phyloP scores from a whole-genome alignment of 2,113 vertebrate genomes.

The Aleadryas rufinucha region DNA sequence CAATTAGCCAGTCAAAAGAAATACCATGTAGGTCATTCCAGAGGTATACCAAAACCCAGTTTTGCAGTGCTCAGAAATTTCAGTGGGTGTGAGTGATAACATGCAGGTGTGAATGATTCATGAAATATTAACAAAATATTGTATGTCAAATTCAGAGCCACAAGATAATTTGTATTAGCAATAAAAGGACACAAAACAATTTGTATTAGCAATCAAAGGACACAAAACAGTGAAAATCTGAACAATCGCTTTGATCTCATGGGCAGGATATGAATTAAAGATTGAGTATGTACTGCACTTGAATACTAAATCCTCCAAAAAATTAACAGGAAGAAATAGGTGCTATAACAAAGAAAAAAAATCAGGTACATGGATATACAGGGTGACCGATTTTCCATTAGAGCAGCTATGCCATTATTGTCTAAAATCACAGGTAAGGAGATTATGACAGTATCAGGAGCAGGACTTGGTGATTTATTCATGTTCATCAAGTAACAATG shows the following conservation, averaged over 20 bases:
- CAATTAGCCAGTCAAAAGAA: background rate
- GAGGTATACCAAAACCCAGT: background rate
- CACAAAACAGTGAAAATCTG: background rate
- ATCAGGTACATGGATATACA: background rate
- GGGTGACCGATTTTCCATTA: background rate
- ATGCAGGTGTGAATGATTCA: background rate
- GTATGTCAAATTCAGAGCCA: background rate
- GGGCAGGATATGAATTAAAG: background rate
- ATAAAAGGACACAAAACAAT: background rate
- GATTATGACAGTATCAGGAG: background rate
- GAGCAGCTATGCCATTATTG: background rate
- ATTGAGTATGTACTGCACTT: background rate
- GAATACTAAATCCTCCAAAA: background rate
- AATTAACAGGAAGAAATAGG: background rate
- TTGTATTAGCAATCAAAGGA: background rate
- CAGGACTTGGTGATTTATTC: background rate
- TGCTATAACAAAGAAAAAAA: background rate
- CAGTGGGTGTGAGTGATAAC: background rate
- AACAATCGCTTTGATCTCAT: background rate
- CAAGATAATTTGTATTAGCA: background rate
- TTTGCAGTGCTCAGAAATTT: background rate
- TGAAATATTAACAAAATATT: slow-evolving; percentile 13
- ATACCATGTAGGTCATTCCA: background rate
- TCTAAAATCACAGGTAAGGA: background rate
- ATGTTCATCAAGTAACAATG: background rate